phyloP scores from a whole-genome alignment of 2,797 vertebrate species.

The Geotria australis region DNA sequence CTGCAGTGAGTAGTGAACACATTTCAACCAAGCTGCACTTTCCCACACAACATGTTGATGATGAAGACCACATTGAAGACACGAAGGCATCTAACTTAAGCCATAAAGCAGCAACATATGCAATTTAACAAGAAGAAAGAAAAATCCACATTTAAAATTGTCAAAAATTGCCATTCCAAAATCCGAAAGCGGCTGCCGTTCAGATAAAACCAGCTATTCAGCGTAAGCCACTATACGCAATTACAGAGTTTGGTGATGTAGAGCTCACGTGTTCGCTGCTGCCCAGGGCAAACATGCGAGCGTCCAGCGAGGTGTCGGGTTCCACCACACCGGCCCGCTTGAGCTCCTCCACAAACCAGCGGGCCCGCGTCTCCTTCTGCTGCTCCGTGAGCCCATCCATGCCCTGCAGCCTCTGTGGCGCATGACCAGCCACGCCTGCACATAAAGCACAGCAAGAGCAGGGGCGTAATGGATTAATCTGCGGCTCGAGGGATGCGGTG shows the following conservation, averaged over 20 bases:
- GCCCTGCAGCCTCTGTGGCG: conserved; percentile 4
- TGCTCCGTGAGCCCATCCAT: conserved; percentile 3
- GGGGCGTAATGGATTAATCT: neutral
- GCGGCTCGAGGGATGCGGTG: conserved; percentile 1
- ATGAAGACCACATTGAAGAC: too few relatives aligned
- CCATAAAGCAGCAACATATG: too few relatives aligned
- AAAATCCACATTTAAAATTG: too few relatives aligned
- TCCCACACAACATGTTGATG: too few relatives aligned
- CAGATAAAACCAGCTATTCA: too few relatives aligned
- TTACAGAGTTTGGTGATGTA: neutral
- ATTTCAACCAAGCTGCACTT: too few relatives aligned
- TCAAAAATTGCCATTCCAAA: too few relatives aligned
- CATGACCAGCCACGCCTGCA: conserved; percentile 4
- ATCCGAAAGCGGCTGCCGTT: too few relatives aligned
- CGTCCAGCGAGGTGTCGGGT: conserved; percentile 2
- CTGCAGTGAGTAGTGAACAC: too few relatives aligned
- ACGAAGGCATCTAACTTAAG: too few relatives aligned
- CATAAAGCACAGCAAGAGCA: neutral
- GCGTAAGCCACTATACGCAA: too few relatives aligned
- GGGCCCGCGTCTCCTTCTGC: conserved; percentile 3
- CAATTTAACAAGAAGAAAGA: too few relatives aligned
- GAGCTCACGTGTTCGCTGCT: conserved; percentile 1
- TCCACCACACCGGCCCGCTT: conserved; percentile 3
- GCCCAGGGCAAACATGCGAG: conserved; percentile 2
- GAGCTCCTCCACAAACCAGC: conserved; percentile 4